A percentile compares a stretch with the other conserved stretches of the same genome.
These are phyloP conservation scores for Balanococcus diminutus DNA, from an alignment of 2,888 invertebrate species.

Conservation along the genomic window DNA sequence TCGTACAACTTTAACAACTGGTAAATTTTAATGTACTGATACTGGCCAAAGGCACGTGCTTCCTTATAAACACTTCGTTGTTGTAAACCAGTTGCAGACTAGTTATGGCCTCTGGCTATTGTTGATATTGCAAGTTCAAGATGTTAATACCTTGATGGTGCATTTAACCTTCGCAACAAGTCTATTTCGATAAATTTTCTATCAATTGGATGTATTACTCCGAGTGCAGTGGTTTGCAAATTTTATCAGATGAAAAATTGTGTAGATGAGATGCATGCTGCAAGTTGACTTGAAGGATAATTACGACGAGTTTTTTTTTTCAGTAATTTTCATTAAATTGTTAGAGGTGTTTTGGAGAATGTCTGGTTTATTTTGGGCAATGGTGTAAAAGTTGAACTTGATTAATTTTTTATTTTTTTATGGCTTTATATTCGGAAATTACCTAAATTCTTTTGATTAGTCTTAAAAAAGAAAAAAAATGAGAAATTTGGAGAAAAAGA, in stretches of 20 bases:
- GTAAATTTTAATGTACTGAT: slow-evolving; percentile 28
- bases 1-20: neutral
- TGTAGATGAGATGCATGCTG: neutral
- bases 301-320: neutral
- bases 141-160: slow-evolving; percentile 21
- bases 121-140: slow-evolving; percentile 16
- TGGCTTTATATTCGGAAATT: too few species aligned
- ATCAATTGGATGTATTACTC: neutral
- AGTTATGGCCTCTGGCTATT: neutral
- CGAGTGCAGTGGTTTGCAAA: neutral
- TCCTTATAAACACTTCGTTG: slow-evolving; percentile 44
- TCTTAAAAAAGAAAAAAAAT: too few species aligned
- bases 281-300: neutral
- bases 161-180: neutral
- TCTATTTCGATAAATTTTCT: slow-evolving; percentile 18
- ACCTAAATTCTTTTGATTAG: too few species aligned
- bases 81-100: slow-evolving; percentile 37
- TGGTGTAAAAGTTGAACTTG: too few species aligned
- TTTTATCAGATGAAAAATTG: neutral
- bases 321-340: neutral
- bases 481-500: too few species aligned
- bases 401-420: too few species aligned
- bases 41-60: slow-evolving; percentile 34
- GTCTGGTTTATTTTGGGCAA: too few species aligned
- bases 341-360: neutral